These are phyloP conservation scores for Noctua pronuba DNA, from an alignment of 2,888 invertebrate species.

Conservation along the genomic window DNA sequence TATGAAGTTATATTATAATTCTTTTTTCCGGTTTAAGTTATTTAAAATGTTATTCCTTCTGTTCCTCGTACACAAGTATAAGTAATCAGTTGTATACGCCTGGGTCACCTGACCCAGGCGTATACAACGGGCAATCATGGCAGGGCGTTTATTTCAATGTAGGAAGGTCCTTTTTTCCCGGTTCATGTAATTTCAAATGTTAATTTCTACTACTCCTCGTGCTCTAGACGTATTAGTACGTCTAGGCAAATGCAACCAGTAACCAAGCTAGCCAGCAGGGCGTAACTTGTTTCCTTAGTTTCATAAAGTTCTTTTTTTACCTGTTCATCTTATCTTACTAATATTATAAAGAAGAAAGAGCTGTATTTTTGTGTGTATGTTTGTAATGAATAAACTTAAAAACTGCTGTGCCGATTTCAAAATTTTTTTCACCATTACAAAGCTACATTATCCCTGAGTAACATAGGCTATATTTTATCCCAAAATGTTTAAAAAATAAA, in stretches of 20 bases:
- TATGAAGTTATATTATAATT: neutral
- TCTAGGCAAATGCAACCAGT: too few species aligned
- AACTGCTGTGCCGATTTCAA: too few species aligned
- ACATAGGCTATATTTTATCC: too few species aligned
- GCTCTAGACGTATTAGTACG: too few species aligned
- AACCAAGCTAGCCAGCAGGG: neutral
- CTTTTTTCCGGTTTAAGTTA: neutral
- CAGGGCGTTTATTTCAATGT: neutral
- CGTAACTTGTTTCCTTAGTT: neutral
- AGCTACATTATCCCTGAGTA: too few species aligned
- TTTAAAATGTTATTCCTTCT: neutral
- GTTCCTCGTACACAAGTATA: neutral
- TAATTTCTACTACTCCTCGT: neutral
- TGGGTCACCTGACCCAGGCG: too few species aligned
- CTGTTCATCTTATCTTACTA: neutral
- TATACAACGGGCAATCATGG: conserved; percentile 13
- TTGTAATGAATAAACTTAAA: too few species aligned
- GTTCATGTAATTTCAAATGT: neutral
- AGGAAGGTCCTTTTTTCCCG: neutral
- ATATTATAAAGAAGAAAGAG: too few species aligned
- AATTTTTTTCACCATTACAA: too few species aligned
- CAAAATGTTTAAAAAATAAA: too few species aligned
- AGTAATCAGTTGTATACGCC: too few species aligned
- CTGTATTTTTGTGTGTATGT: too few species aligned
- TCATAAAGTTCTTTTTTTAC: neutral